A percentile compares a stretch with the other conserved stretches of the same genome.
These are phyloP conservation scores for Aix galericulata DNA, from an alignment of 2,113 vertebrate genomes.

Conservation along the genomic window DNA sequence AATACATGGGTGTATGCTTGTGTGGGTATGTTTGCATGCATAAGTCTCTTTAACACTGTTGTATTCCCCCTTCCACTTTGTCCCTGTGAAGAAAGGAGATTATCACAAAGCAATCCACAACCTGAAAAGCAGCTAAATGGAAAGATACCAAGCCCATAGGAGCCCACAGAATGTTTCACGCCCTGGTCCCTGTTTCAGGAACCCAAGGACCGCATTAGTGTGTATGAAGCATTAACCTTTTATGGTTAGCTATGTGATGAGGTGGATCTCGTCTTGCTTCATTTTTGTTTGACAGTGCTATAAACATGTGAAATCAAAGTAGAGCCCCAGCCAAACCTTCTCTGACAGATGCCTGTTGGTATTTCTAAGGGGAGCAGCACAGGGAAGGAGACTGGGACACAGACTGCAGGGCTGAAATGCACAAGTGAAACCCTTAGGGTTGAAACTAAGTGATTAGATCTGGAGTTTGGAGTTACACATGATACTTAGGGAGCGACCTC, in stretches of 20 bases:
- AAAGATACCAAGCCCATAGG: background rate
- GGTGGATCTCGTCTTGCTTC: slow-evolving; percentile 36
- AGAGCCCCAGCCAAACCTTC: slow-evolving; percentile 24
- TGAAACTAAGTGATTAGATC: background rate
- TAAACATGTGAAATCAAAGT: slow-evolving; percentile 44
- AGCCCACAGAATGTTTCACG: background rate
- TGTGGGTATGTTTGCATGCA: background rate
- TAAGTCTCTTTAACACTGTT: background rate
- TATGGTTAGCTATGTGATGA: slow-evolving; percentile 37
- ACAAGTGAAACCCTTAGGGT: fast-evolving
- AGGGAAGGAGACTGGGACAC: background rate
- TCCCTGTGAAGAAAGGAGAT: background rate
- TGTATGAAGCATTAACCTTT: slow-evolving; percentile 45
- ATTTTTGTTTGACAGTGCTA: slow-evolving; percentile 46
- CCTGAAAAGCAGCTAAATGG: background rate
- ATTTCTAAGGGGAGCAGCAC: slow-evolving; percentile 15
- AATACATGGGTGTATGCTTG: fast-evolving
- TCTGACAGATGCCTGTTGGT: slow-evolving; percentile 37
- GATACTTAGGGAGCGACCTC: background rate
- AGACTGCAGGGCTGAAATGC: background rate
- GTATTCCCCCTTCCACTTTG: background rate
- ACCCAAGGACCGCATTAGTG: background rate
- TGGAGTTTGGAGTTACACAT: background rate
- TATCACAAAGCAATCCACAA: background rate
- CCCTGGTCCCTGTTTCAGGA: background rate